Evolutionary conservation across 2,797 vertebrate species (phyloP).

Genomic region (Enteromius trimaculatus): DNA sequence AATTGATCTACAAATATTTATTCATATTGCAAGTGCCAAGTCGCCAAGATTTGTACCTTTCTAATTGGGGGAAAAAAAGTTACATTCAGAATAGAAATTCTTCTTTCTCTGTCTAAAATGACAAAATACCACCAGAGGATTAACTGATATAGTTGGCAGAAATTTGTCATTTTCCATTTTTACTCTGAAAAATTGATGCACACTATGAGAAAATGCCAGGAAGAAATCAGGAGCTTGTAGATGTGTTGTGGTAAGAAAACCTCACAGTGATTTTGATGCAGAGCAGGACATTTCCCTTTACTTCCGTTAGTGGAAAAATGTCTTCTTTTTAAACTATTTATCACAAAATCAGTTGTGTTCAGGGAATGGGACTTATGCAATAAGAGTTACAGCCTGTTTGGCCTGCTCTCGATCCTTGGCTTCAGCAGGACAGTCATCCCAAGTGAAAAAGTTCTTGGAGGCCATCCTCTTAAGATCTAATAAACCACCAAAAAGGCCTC

Average conservation of each 20-base stretch:
- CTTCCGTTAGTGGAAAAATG: slow-evolving; percentile 45
- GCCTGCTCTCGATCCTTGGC: slow-evolving; percentile 37
- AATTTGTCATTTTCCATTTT: background rate
- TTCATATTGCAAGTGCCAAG: background rate
- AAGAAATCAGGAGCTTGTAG: background rate
- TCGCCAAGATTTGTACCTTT: background rate
- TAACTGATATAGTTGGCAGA: background rate
- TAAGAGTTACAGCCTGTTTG: slow-evolving; percentile 42
- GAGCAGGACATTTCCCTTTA: background rate
- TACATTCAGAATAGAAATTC: background rate
- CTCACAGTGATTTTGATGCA: slow-evolving; percentile 17
- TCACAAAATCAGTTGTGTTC: slow-evolving; percentile 47
- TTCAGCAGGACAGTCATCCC: slow-evolving; percentile 46
- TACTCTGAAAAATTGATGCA: background rate
- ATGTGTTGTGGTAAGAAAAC: slow-evolving; percentile 3
- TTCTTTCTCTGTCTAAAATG: background rate
- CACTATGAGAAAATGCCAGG: background rate
- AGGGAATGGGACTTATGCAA: slow-evolving; percentile 60
- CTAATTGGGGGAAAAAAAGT: background rate
- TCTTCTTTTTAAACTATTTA: slow-evolving; percentile 48
- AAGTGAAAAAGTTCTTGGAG: slow-evolving; percentile 50
- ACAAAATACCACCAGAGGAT: background rate
- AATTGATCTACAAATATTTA: background rate
- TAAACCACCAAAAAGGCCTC: slow-evolving; percentile 43
- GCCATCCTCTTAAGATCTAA: slow-evolving; percentile 43